Evolutionary conservation across 2,888 invertebrate genomes (phyloP).

Genomic region (Tiliacea citrago): DNA sequence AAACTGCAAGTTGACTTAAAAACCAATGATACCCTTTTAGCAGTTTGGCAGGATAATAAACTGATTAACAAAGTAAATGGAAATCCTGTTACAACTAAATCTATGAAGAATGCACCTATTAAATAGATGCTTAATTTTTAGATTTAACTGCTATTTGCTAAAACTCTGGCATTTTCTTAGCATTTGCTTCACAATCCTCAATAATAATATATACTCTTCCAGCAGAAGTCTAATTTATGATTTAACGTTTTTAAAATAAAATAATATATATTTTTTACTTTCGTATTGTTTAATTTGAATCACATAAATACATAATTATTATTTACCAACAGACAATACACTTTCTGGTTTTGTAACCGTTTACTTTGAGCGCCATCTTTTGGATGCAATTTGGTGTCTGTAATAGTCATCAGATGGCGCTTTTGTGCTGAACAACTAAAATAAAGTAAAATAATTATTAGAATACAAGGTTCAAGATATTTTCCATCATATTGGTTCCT

Average conservation of each 20-base stretch:
- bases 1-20: conserved; percentile 95
- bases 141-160: conserved; percentile 22
- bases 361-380: conserved; percentile 31
- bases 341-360: neutral
- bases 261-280: conserved; percentile 28
- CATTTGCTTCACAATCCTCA: conserved; percentile 40
- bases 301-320: neutral
- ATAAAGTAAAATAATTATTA: neutral
- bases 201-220: conserved; percentile 22
- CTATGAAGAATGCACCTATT: conserved; percentile 95
- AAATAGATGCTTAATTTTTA: conserved; percentile 89
- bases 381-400: neutral
- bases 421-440: neutral
- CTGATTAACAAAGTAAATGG: conserved; percentile 93
- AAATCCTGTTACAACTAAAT: conserved; percentile 93
- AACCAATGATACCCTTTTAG: conserved; percentile 93
- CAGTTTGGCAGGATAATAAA: conserved; percentile 96
- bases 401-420: conserved; percentile 34
- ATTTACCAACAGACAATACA: neutral
- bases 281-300: conserved; percentile 34
- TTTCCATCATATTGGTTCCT: conserved; percentile 45
- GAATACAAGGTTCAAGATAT: neutral
- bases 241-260: conserved; percentile 47
- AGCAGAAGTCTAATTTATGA: conserved; percentile 44
- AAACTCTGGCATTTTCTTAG: conserved; percentile 29